Evolutionary conservation across 2,113 vertebrate genomes (phyloP), one percentile per base, ranked within the genome.

Genomic region (Hippocampus mohnikei): DNA sequence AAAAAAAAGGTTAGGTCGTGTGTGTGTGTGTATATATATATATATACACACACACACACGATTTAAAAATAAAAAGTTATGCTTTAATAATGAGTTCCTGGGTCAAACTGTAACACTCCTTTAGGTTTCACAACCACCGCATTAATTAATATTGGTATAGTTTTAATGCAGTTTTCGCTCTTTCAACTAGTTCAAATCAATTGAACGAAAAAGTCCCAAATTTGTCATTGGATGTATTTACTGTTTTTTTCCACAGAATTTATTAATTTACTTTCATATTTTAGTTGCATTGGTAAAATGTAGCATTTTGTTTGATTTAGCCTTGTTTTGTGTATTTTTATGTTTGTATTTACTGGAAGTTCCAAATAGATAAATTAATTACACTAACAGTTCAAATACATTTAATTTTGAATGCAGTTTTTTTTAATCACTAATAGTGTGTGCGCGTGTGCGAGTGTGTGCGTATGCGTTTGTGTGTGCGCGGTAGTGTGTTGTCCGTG

Each of bases 401-500:
- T 44, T 44, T 44, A 44, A 3, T 44, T 44, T 44, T 2, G 42
- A 44, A 13, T 12, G 10, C 12, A 48, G 5, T 16, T 48, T 13
- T 48, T 48, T 48, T 48, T 48, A 16, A 16, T 48, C 16, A 20
- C 15, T 52, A 46, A 3, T 15, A 46, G 16, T 1, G n/a, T 11
- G 37, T 63, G 56, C 41, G 33, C 21, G 33, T 33, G 27, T 16
- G 29, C 8, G 18, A 8, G 59, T 9, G 59, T 71, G 42, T 44
- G 10, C 15, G 42, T 13, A 12, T 2, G 10, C 3, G 42, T 44
- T 11, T 10, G 10, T 10, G 16, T 2, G n/a, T 44, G 9, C 12
- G 42, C 3, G 11, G 42, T 44, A 2, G 42, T 44, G 42, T 10
- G 10, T 10, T 63, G 44, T 56, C 76, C 42, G 74, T 67, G 76